Percentiles rank a stretch among this genome's conserved stretches.
These are phyloP conservation scores for Delphinus delphis DNA, from an alignment of 2,113 vertebrate genomes.

Conservation along the genomic window DNA sequence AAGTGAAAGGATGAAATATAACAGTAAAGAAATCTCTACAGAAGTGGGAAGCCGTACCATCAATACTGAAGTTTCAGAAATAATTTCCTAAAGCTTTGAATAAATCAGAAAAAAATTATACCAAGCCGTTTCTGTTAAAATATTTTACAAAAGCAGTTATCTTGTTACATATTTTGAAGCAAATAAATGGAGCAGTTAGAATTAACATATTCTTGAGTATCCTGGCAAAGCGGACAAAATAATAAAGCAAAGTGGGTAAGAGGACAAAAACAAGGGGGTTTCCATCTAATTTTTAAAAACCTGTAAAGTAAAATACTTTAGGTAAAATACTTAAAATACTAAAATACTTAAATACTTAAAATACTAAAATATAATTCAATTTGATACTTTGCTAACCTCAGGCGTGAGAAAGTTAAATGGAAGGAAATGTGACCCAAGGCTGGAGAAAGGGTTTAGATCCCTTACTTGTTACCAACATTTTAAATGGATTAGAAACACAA, in stretches of 20 bases:
- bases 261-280: slow-evolving; percentile 3
- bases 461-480: not conserved
- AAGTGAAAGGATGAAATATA: not conserved
- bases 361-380: not conserved
- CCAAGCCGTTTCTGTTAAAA: not conserved
- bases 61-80: not conserved
- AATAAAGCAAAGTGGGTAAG: not conserved
- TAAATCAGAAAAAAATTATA: not conserved
- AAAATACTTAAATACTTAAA: not conserved
- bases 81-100: not conserved
- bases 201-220: not conserved
- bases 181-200: not conserved
- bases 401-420: not conserved
- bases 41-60: not conserved
- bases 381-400: not conserved
- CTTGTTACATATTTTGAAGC: not conserved
- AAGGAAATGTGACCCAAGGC: not conserved
- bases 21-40: not conserved
- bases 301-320: not conserved
- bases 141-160: not conserved
- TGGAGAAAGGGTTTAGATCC: not conserved
- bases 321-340: not conserved
- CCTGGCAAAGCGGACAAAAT: not conserved
- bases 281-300: not conserved
- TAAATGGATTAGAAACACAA: not conserved